phyloP scores from a whole-genome alignment of 2,113 vertebrate species.

The Cebus imitator region DNA sequence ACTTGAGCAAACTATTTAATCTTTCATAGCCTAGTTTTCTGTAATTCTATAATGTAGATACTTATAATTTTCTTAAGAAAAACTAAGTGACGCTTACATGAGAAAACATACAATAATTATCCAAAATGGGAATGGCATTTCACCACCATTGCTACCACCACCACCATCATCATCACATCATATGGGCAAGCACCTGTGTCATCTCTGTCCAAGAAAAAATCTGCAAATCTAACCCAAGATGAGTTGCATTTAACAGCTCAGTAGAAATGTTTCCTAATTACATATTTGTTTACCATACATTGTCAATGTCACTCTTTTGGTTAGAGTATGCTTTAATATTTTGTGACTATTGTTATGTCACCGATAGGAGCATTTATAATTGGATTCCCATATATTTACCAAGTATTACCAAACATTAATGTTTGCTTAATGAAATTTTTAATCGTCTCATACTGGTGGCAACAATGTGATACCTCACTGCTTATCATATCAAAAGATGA shows the following conservation, averaged over 20 bases:
- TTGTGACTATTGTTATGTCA: background rate
- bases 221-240: background rate
- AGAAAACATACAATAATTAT: background rate
- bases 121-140: background rate
- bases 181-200: background rate
- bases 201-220: background rate
- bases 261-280: background rate
- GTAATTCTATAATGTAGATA: background rate
- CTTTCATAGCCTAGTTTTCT: background rate
- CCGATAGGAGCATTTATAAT: background rate
- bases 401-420: background rate
- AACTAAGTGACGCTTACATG: background rate
- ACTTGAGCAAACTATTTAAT: background rate
- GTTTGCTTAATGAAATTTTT: background rate
- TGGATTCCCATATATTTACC: background rate
- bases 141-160: fast-evolving
- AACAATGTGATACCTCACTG: background rate
- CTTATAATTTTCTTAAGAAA: background rate
- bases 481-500: background rate
- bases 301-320: background rate
- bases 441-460: background rate
- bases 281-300: background rate
- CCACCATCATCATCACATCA: background rate
- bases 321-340: background rate
- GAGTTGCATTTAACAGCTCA: background rate